A percentile compares a stretch with the other conserved stretches of the same genome.
Conservation (phyloP, 2,113 vertebrate genomes). For the Thymallus thymallus region DNA sequence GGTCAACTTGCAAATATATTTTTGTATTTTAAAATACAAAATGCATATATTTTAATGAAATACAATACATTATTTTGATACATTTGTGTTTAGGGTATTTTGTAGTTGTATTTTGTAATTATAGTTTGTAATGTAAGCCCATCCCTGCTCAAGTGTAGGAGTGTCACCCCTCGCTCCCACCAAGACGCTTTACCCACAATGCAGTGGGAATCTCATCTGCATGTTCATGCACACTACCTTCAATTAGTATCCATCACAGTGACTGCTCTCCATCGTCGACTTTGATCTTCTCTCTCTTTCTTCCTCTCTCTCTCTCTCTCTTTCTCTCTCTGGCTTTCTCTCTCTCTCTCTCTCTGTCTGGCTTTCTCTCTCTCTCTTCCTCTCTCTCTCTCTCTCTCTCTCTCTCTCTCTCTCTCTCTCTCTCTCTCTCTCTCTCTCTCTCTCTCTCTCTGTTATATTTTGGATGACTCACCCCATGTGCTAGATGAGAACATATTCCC, state of each 20-base stretch:
- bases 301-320: too few relatives aligned
- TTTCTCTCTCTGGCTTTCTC: too few relatives aligned
- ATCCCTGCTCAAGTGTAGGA: constrained; percentile 3
- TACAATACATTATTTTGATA: too few relatives aligned
- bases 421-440: constrained; percentile 5
- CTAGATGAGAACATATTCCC: constrained; percentile 27
- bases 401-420: constrained; percentile 20
- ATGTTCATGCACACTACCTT: constrained; percentile 54
- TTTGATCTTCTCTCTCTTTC: too few relatives aligned
- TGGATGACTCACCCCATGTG: constrained; percentile 60
- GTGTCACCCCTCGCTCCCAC: constrained; percentile 42
- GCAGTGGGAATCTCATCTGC: constrained; percentile 58
- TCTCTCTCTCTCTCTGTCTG: too few relatives aligned
- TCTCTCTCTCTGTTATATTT: constrained; percentile 50
- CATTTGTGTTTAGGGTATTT: too few relatives aligned
- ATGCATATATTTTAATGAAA: too few relatives aligned
- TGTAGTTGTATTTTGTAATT: too few relatives aligned
- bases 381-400: constrained; percentile 34
- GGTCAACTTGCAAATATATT: too few relatives aligned
- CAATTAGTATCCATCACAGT: constrained; percentile 67
- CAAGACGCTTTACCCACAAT: constrained; percentile 52
- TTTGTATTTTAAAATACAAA: too few relatives aligned
- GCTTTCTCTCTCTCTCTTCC: not conserved
- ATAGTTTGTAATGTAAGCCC: too few relatives aligned
- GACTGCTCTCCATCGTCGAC: constrained; percentile 26